Percentiles rank a stretch among this genome's conserved stretches.
These are phyloP conservation scores for Drosophila niveifrons DNA, from an alignment of 2,888 invertebrate species.

Conservation along the genomic window DNA sequence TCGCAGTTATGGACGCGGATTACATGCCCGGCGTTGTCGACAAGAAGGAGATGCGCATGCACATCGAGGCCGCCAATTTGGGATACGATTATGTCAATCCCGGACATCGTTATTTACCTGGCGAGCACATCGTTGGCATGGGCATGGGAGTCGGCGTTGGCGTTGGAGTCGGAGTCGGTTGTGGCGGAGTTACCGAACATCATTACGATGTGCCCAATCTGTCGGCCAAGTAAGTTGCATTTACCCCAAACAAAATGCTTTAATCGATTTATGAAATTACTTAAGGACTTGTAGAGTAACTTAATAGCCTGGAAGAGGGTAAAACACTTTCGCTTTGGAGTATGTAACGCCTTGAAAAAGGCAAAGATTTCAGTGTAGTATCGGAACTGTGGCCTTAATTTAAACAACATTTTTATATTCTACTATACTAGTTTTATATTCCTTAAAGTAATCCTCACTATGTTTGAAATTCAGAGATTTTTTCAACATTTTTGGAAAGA, in stretches of 20 bases:
- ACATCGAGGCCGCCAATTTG: conserved; percentile 87
- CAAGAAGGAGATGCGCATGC: conserved; percentile 90
- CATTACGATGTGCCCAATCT: conserved; percentile 96
- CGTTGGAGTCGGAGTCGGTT: conserved; percentile 87
- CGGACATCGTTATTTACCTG: conserved; percentile 82
- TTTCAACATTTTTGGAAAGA: too few relatives aligned
- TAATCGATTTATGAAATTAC: conserved; percentile 13
- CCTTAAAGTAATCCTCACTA: too few relatives aligned
- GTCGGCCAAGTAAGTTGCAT: conserved; percentile 87
- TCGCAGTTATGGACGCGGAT: conserved; percentile 94
- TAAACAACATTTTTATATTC: too few relatives aligned
- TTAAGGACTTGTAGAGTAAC: neutral
- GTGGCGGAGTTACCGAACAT: conserved; percentile 87
- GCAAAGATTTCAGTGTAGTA: neutral
- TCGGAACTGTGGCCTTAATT: too few relatives aligned
- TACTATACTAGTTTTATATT: too few relatives aligned
- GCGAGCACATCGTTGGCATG: conserved; percentile 78
- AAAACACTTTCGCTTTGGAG: neutral
- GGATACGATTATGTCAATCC: conserved; percentile 93
- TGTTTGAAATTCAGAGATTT: too few relatives aligned
- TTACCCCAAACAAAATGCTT: neutral
- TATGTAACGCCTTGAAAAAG: neutral
- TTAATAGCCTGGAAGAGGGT: neutral
- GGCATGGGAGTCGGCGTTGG: conserved; percentile 84
- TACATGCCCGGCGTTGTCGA: conserved; percentile 92